These are phyloP conservation scores for Hexactinellida sp. DNA, from an alignment of 37 sponge, comb jelly and placozoan species.

Conservation along the genomic window DNA sequence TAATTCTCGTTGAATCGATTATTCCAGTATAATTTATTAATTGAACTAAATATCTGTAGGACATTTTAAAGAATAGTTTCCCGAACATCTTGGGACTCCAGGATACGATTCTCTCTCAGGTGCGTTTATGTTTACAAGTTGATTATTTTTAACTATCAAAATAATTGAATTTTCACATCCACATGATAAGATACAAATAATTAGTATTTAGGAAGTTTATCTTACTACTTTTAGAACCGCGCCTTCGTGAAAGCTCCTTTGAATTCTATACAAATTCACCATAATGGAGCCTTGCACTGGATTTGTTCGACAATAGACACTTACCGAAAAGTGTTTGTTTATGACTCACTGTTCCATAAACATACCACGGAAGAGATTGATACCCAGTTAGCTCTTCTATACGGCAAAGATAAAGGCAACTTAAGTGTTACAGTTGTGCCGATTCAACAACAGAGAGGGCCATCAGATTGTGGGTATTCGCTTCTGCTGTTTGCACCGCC, in stretches of 20 bases:
- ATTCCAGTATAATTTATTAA: too few species aligned
- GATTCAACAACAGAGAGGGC: neutral
- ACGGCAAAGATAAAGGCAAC: neutral
- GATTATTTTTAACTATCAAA: too few species aligned
- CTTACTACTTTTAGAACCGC: neutral
- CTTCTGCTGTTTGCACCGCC: neutral
- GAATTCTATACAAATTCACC: neutral
- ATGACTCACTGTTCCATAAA: neutral
- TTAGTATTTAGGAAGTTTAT: too few species aligned
- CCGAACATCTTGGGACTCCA: too few species aligned
- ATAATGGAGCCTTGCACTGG: neutral
- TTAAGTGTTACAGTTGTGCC: neutral
- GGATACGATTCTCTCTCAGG: too few species aligned
- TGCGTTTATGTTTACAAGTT: too few species aligned
- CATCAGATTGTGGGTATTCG: neutral
- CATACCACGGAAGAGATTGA: neutral
- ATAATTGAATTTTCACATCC: too few species aligned
- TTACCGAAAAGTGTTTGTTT: neutral
- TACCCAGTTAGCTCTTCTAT: neutral
- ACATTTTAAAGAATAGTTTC: too few species aligned
- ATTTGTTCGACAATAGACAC: neutral
- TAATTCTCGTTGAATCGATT: too few species aligned
- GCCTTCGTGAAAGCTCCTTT: neutral
- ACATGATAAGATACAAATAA: too few species aligned
- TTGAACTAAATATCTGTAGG: too few species aligned